Percentiles rank a stretch among this genome's conserved stretches.
phyloP scores from a whole-genome alignment of 2,888 invertebrate species.

The Melanchra persicariae region DNA sequence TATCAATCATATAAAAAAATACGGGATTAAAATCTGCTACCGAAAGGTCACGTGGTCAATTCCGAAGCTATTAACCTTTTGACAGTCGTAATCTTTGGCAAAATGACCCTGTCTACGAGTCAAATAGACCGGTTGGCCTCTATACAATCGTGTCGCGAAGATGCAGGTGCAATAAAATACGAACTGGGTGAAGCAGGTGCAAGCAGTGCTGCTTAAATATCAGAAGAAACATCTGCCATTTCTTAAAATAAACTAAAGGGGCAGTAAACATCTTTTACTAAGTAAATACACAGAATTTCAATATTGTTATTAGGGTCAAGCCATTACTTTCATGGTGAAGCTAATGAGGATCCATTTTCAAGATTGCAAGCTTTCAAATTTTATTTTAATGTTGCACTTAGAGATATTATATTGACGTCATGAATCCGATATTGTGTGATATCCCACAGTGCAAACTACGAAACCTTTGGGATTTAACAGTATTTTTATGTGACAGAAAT shows the following conservation, averaged over 20 bases:
- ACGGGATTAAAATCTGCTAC: no score
- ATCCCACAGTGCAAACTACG: slow-evolving; percentile 10
- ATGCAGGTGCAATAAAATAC: background rate
- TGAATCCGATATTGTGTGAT: slow-evolving; percentile 7
- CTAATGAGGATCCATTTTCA: slow-evolving; percentile 3
- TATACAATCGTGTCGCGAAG: background rate
- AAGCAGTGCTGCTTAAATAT: background rate
- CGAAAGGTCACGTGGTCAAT: no score
- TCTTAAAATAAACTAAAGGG: background rate
- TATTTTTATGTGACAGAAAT: background rate
- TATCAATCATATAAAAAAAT: no score
- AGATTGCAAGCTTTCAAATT: slow-evolving; percentile 37
- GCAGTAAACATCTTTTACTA: background rate
- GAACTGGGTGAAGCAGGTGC: background rate
- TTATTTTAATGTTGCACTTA: slow-evolving; percentile 32
- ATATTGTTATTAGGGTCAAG: background rate
- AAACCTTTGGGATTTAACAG: slow-evolving; percentile 12
- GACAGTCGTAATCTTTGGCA: background rate
- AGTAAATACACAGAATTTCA: slow-evolving; percentile 9
- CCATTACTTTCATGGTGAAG: slow-evolving; percentile 10
- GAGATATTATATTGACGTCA: slow-evolving; percentile 7
- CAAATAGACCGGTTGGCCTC: background rate
- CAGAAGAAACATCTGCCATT: background rate
- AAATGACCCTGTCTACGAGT: no score
- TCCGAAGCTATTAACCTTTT: background rate